phyloP scores from a whole-genome alignment of 1,140 invertebrate genomes.

The Cotesia chilonis region DNA sequence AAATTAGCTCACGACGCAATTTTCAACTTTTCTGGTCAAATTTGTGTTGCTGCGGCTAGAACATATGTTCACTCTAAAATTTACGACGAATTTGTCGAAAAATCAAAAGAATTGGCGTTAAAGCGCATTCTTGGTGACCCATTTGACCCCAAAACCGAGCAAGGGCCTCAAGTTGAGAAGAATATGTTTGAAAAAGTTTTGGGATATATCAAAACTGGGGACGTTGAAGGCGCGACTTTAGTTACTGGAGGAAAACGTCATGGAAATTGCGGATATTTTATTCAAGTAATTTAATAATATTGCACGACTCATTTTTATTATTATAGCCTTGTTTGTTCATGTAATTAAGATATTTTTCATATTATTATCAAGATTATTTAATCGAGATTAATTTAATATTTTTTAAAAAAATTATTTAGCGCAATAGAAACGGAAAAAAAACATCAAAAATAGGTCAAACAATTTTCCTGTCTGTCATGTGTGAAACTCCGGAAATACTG shows the following conservation, averaged over 20 bases:
- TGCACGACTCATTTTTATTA: too few species aligned
- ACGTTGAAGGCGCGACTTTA: slow-evolving; percentile 77
- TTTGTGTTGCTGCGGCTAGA: slow-evolving; percentile 75
- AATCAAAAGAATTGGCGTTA: slow-evolving; percentile 65
- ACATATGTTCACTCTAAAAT: slow-evolving; percentile 75
- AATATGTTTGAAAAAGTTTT: slow-evolving; percentile 76
- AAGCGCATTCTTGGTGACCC: slow-evolving; percentile 72
- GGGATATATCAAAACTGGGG: slow-evolving; percentile 74
- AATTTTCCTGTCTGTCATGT: too few species aligned
- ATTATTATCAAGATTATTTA: too few species aligned
- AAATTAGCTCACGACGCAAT: slow-evolving; percentile 69
- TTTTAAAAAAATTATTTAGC: too few species aligned
- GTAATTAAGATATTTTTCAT: too few species aligned
- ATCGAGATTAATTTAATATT: too few species aligned
- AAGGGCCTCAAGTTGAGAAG: slow-evolving; percentile 76
- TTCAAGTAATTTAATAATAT: slow-evolving; percentile 19
- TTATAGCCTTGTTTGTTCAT: too few species aligned
- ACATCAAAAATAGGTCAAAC: too few species aligned
- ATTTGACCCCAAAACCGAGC: slow-evolving; percentile 67
- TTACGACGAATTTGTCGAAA: slow-evolving; percentile 76
- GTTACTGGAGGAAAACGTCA: slow-evolving; percentile 73
- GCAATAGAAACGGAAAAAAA: too few species aligned
- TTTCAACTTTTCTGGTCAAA: slow-evolving; percentile 77
- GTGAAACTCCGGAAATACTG: too few species aligned
- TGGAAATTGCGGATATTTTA: slow-evolving; percentile 74